These are phyloP conservation scores for Andrena camellia DNA, from an alignment of 2,888 invertebrate species.

Conservation along the genomic window DNA sequence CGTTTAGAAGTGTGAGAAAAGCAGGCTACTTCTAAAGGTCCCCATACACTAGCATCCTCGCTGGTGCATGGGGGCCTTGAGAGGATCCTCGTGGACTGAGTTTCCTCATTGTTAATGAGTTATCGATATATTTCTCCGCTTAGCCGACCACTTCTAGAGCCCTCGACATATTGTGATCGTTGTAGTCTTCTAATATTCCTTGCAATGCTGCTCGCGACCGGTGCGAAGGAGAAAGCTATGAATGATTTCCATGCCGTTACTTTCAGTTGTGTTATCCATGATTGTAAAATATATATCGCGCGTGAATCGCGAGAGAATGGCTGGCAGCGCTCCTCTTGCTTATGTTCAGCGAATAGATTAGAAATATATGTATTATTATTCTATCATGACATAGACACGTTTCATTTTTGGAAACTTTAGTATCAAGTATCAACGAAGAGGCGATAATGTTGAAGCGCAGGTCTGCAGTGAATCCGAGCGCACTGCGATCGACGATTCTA, in stretches of 20 bases:
- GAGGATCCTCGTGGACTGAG: slow-evolving; percentile 11
- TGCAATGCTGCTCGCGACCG: neutral
- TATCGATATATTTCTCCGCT: slow-evolving; percentile 13
- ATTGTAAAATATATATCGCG: neutral
- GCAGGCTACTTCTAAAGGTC: neutral
- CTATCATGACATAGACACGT: slow-evolving; percentile 12
- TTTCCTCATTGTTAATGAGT: slow-evolving; percentile 9
- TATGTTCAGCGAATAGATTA: slow-evolving; percentile 28
- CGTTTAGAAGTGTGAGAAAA: neutral
- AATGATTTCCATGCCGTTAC: slow-evolving; percentile 6
- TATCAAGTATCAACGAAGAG: neutral
- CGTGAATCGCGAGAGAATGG: neutral
- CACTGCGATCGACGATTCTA: slow-evolving; percentile 16
- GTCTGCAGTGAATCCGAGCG: neutral
- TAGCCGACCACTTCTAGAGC: neutral
- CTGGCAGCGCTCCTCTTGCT: slow-evolving; percentile 13
- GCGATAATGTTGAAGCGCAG: neutral
- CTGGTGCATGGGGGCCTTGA: too few relatives aligned
- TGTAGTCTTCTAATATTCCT: slow-evolving; percentile 17
- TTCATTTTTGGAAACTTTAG: slow-evolving; percentile 24
- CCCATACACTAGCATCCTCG: too few relatives aligned
- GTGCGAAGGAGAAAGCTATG: neutral
- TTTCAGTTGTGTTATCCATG: slow-evolving; percentile 1
- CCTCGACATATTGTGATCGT: slow-evolving; percentile 11
- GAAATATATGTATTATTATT: slow-evolving; percentile 25